Evolutionary conservation across 2,888 invertebrate species (phyloP), one percentile per base, ranked within the genome.

Genomic region (Athalia cordata): DNA sequence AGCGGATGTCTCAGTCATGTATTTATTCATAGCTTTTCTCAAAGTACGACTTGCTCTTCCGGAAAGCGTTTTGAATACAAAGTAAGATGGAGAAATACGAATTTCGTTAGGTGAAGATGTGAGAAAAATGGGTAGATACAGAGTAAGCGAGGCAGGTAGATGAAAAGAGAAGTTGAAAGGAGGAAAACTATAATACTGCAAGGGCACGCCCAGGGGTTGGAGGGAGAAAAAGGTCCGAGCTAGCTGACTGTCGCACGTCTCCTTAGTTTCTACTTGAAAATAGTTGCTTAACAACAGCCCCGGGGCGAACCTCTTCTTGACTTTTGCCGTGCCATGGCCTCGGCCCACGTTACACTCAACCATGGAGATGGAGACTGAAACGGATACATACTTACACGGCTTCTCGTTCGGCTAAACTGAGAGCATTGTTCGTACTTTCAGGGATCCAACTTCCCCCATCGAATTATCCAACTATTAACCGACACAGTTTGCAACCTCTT

Each of bases 391-490:
- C 55, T 52, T 50, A 29, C 4, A 55, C 9, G 50, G 68, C 29
- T 9, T 68, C 43, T 68, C 52, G 55, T 29, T 11, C 15, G 68
- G 6, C 68, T 11, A 4, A 43, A 55, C 52, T 52, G 13, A 72
- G 64, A 47, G 57, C 72, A 59, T 72, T 72, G 72, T 72, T 72
- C 72, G 72, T 59, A 57, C 59, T 59, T 72, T 59, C 15, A 7
- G 15, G 52, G 8, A 45, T 43, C 70, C 11, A 61, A 77, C 77
- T 77, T 77, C 52, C 52, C 61, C 77, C 67, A 61, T 77, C 77
- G 68, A 77, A 77, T 77, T 77, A 77, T 50, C 74, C 57, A 68
- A 77, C 72, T 68, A 77, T 77, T 77, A 77, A 66, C 77, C 77
- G 47, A 77, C 70, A 77, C 77, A 59, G 59, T 72, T 59, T 59